phyloP scores from a whole-genome alignment of 1,140 invertebrate genomes.

The Penaeus chinensis region DNA sequence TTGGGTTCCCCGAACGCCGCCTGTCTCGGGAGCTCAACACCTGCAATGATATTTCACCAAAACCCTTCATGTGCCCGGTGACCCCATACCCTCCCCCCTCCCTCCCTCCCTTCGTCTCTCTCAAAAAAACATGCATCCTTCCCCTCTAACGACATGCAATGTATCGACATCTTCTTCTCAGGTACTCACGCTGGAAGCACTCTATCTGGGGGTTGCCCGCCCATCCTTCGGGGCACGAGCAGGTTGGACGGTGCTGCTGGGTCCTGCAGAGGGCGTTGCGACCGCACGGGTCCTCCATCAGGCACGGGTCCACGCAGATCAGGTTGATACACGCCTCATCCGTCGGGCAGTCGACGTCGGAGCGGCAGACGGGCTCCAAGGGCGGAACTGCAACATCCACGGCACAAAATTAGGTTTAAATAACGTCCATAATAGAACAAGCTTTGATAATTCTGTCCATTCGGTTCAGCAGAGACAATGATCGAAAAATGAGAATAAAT shows the following conservation, averaged over 20 bases:
- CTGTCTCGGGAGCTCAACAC: neutral
- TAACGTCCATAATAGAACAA: too few species aligned
- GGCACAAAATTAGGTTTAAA: too few species aligned
- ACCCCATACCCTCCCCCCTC: too few species aligned
- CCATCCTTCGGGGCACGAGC: constrained; percentile 84
- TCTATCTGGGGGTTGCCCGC: constrained; percentile 86
- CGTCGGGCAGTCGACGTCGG: constrained; percentile 83
- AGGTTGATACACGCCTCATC: constrained; percentile 85
- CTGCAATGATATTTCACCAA: too few species aligned
- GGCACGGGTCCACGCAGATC: constrained; percentile 83
- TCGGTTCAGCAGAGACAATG: too few species aligned
- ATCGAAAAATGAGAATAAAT: too few species aligned
- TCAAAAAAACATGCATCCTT: constrained; percentile 20
- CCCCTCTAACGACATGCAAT: neutral
- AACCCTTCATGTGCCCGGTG: too few species aligned
- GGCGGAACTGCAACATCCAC: constrained; percentile 22
- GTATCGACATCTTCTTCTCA: too few species aligned
- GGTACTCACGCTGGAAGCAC: constrained; percentile 86
- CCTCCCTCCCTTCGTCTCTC: neutral
- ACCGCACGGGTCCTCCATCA: constrained; percentile 81
- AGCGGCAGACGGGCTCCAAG: constrained; percentile 78
- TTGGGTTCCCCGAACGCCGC: neutral
- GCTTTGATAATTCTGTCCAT: too few species aligned
- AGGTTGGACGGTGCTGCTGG: constrained; percentile 79
- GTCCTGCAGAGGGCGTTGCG: constrained; percentile 81